Percentiles rank a stretch among this genome's conserved stretches.
Conservation (phyloP, 2,888 invertebrate species). For the Pristionchus japonicus region DNA sequence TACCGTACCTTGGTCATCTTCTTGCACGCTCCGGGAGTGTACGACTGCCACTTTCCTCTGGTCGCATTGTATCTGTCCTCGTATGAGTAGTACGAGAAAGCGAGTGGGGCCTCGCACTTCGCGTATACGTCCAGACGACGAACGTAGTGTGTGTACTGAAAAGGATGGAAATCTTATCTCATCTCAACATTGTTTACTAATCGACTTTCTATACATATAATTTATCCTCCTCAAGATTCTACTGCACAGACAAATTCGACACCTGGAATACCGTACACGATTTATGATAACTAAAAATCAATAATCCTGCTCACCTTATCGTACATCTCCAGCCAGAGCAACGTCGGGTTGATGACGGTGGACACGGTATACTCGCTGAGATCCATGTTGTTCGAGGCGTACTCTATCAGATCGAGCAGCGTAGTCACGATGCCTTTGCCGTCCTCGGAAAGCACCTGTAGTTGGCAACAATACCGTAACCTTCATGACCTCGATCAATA, state of each 20-base stretch:
- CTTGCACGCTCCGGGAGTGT: neutral
- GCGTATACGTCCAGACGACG: slow-evolving; percentile 50
- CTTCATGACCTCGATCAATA: neutral
- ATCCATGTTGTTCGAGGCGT: neutral
- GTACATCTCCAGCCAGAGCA: slow-evolving; percentile 66
- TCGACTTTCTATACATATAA: no score
- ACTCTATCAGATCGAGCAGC: slow-evolving; percentile 35
- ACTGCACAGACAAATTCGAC: no score
- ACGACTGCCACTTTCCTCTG: slow-evolving; percentile 14
- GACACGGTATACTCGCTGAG: neutral
- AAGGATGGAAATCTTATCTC: no score
- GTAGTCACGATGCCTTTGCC: slow-evolving; percentile 19
- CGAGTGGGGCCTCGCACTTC: slow-evolving; percentile 36
- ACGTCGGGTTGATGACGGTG: slow-evolving; percentile 53
- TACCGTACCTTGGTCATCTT: slow-evolving; percentile 45
- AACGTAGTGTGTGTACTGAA: slow-evolving; percentile 47
- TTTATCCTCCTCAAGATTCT: no score
- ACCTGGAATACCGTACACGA: no score
- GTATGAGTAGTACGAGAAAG: slow-evolving; percentile 40
- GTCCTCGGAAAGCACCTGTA: slow-evolving; percentile 7
- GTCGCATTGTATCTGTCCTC: slow-evolving; percentile 48
- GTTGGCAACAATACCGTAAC: neutral
- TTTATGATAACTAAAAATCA: no score
- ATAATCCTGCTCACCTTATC: slow-evolving; percentile 53
- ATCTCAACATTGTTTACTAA: no score